Evolutionary conservation across 2,797 vertebrate genomes (phyloP), one percentile per base, ranked within the genome.

Genomic region (Psittacula echo): DNA sequence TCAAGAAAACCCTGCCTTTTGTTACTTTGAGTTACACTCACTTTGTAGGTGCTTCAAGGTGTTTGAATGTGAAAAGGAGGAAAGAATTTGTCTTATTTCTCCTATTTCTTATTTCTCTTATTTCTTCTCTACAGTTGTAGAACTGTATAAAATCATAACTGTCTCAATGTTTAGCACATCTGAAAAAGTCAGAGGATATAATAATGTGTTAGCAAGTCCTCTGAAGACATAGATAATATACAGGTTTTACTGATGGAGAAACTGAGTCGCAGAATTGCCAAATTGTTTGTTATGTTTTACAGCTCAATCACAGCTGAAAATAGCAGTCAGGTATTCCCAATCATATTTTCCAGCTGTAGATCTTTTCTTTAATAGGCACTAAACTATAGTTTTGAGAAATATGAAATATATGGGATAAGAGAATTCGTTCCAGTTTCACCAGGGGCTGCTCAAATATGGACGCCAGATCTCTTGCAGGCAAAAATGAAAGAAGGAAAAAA

Each of bases 401-500:
- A 74, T 64, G 76, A 92, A 84, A 81, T 81, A 66, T 29, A 29
- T 34, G n/a, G 60, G 32, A 67, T 79, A 90, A 79, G 22, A 80
- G 23, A 72, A 84, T 44, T 75, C 9, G 1, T 78, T 93, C 34
- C 71, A 27, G 39, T 78, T 89, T 93, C 70, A 81, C 66, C 70
- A 76, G 61, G 21, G 74, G 34, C 87, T 90, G 44, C 77, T 93
- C 68, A 94, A 77, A 90, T 64, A 5, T 24, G 16, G 41, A 89
- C 79, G 48, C 22, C 60, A 77, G 65, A 86, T 92, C 54, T 91
- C 80, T 96, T 67, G 65, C 77, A 92, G 51, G 53, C 64, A 93
- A 90, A 90, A 94, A 48, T 65, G 45, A 93, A 94, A 84, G 60
- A 48, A 37, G 6, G 56, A 93, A 94, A 85, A 41, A 96, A 73